A percentile compares a stretch with the other conserved stretches of the same genome.
Evolutionary conservation across 2,113 vertebrate genomes (phyloP).

Genomic region (Scopus umbretta): DNA sequence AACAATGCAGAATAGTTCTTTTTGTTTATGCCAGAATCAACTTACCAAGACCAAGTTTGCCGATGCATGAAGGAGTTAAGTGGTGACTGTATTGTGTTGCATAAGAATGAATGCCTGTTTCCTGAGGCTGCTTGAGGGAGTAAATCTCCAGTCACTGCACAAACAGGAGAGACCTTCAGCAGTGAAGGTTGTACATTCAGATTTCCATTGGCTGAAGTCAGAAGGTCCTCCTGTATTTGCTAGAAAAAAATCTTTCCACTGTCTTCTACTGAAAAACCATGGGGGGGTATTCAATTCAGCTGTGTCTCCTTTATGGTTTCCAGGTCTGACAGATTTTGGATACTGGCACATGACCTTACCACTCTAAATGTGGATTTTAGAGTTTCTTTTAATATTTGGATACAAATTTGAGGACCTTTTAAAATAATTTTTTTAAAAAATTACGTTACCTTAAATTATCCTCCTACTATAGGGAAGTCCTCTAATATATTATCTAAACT

Average conservation of each 20-base stretch:
- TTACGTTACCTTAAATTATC: background rate
- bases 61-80: background rate
- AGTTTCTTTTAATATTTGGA: background rate
- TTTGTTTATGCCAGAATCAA: background rate
- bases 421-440: background rate
- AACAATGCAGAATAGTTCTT: background rate
- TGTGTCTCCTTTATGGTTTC: background rate
- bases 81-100: background rate
- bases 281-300: accelerated
- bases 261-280: background rate
- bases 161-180: background rate
- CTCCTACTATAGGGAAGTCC: background rate
- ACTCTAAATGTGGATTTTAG: background rate
- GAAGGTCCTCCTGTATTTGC: background rate
- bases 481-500: background rate
- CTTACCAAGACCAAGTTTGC: background rate
- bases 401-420: background rate
- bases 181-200: background rate
- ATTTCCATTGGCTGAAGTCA: background rate
- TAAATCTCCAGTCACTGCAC: background rate
- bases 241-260: background rate
- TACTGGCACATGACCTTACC: background rate
- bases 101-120: background rate
- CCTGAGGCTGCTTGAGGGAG: background rate
- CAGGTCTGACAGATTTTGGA: background rate